Percentiles rank a stretch among this genome's conserved stretches.
Evolutionary conservation across 2,113 vertebrate species (phyloP).

Genomic region (Rhinoderma darwinii): DNA sequence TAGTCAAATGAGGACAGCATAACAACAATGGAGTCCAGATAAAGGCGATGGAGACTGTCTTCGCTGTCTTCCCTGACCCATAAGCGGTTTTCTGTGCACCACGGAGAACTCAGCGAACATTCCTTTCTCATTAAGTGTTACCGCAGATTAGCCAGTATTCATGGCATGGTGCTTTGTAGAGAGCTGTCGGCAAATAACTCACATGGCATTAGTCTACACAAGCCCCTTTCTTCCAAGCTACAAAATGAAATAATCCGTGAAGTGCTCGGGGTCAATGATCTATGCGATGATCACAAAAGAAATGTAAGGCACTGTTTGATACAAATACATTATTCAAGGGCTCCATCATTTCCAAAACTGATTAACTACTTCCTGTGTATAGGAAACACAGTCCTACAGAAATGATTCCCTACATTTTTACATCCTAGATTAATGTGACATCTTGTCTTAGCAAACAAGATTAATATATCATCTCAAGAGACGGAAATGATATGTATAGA

Average conservation of each 20-base stretch:
- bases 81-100: conserved; percentile 5
- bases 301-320: conserved; percentile 7
- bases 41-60: conserved; percentile 3
- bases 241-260: conserved; percentile 40
- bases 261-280: conserved; percentile 40
- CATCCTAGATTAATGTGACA: conserved; percentile 4
- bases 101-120: conserved; percentile 25
- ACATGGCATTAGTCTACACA: conserved; percentile 39
- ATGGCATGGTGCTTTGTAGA: conserved; percentile 42
- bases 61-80: conserved; percentile 27
- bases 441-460: not conserved
- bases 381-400: not conserved
- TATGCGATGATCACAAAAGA: conserved; percentile 50
- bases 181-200: conserved; percentile 35
- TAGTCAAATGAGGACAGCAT: not conserved
- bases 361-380: conserved; percentile 34
- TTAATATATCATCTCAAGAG: not conserved
- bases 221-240: conserved; percentile 42
- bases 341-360: not conserved
- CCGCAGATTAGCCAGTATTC: conserved; percentile 48
- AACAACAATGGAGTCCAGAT: not conserved
- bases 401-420: not conserved
- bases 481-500: not conserved
- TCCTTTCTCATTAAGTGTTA: conserved; percentile 50
- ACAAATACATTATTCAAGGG: conserved; percentile 37